Evolutionary conservation across 2,888 invertebrate genomes (phyloP), one percentile per base, ranked within the genome.

Genomic region (Barypeithes pellucidus): DNA sequence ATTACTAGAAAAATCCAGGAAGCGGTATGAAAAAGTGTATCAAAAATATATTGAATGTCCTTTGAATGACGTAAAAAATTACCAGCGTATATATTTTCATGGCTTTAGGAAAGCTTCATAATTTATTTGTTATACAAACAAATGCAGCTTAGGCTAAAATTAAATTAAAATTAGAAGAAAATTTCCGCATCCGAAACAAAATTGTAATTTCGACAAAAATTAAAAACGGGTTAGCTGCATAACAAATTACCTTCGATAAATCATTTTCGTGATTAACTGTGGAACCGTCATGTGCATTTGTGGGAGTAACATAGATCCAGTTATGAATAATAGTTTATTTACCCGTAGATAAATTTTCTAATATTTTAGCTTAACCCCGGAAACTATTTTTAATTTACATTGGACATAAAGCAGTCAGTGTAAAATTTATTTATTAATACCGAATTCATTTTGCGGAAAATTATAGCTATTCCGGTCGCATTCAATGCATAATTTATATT

Each of bases 231-330:
- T 71, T 71, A 65, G 65, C 63, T 29, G 22, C 18, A 33, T 45
- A 60, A 69, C 62, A 69, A 69, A 69, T 69, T 62, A 61, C 70
- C 70, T 45, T 63, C 71, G 24, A 71, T 71, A 71, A 71, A 71
- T 71, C 63, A 63, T 45, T n/a, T 14, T 16, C 22, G 47, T 71
- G 62, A 71, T 71, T 71, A 71, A 71, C 71, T 65, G 65, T 54
- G 65, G 59, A 71, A 11, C 43, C 41, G 71, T 65, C 71, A 71
- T 59, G 24, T 71, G 71, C 71, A 71, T 65, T 71, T 70, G 70
- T 45, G 70, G 63, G 41, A 22, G 50, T 54, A 70, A 39, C 62
- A 57, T 59, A 50, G 63, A 63, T 65, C 59, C 54, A 41, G 29
- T 65, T 65, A 59, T 71, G 63, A 71, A 71, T 71, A 71, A 71